Percentiles rank a stretch among this genome's conserved stretches.
Evolutionary conservation across 2,797 vertebrate genomes (phyloP).

Genomic region (Molossus alvarezi): DNA sequence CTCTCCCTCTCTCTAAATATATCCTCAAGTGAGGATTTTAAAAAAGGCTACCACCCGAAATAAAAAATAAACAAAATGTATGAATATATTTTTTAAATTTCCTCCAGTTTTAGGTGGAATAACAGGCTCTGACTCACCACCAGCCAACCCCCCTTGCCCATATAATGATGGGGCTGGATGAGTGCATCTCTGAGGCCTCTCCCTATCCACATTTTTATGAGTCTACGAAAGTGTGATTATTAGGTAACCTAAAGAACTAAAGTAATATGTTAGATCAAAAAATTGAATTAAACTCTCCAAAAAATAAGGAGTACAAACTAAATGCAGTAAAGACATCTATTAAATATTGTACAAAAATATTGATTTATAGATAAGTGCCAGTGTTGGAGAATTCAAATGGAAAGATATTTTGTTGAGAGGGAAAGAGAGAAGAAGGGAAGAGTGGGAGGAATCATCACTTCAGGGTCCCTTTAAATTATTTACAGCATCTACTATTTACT

Average conservation of each 20-base stretch:
- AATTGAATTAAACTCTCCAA: background rate
- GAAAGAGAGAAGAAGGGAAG: background rate
- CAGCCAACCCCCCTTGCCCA: background rate
- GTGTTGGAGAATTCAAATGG: background rate
- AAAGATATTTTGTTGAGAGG: background rate
- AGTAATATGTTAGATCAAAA: background rate
- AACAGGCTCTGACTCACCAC: background rate
- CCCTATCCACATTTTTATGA: slow-evolving; percentile 33
- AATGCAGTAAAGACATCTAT: background rate
- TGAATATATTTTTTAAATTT: background rate
- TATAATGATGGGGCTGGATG: background rate
- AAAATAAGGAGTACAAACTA: slow-evolving; percentile 5
- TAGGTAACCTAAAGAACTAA: slow-evolving; percentile 18
- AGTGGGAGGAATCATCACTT: background rate
- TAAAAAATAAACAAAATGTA: too few species aligned
- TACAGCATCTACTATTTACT: background rate
- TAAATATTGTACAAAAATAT: slow-evolving; percentile 19
- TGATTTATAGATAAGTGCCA: background rate
- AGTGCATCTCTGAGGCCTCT: background rate
- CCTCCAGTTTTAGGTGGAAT: background rate
- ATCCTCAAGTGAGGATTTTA: too few species aligned
- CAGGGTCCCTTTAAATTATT: background rate
- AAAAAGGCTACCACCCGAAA: too few species aligned
- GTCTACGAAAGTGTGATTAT: slow-evolving; percentile 50
- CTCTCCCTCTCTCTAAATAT: too few species aligned